phyloP scores from a whole-genome alignment of 2,797 vertebrate genomes.

The Melanitta fusca region DNA sequence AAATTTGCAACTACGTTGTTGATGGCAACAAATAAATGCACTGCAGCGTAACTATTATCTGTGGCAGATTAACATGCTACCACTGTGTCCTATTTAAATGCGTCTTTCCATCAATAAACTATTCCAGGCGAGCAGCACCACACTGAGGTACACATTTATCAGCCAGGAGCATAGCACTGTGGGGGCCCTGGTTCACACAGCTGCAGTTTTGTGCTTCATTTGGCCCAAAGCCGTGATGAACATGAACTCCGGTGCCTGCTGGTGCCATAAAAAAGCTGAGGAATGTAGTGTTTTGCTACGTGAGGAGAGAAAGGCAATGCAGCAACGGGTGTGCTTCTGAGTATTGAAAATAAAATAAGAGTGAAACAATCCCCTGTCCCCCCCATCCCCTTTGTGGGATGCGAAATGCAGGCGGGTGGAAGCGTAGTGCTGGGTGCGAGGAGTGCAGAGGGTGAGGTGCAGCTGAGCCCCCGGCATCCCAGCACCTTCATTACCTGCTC shows the following conservation, averaged over 20 bases:
- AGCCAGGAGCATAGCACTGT: constrained; percentile 53
- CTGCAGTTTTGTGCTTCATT: constrained; percentile 69
- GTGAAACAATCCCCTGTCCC: neutral
- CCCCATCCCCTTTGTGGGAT: neutral
- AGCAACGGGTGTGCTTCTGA: neutral
- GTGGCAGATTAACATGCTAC: constrained; percentile 70
- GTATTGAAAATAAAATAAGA: neutral
- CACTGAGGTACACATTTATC: constrained; percentile 58
- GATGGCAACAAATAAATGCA: constrained; percentile 66
- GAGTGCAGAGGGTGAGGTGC: constrained; percentile 35
- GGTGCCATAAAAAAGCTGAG: neutral
- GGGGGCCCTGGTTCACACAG: constrained; percentile 64
- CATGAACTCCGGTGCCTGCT: constrained; percentile 49
- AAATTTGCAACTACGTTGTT: constrained; percentile 44
- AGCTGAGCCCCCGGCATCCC: constrained; percentile 3
- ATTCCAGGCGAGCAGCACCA: constrained; percentile 62
- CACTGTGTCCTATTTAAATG: constrained; percentile 63
- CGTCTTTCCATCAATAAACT: constrained; percentile 54
- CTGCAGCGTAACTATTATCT: constrained; percentile 70
- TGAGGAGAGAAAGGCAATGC: constrained; percentile 28
- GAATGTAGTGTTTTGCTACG: constrained; percentile 35
- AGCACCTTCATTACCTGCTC: constrained; percentile 14
- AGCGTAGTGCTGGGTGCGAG: constrained; percentile 1
- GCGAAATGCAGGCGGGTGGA: neutral
- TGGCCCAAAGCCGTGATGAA: constrained; percentile 60